Percentiles rank a stretch among this genome's conserved stretches.
These are phyloP conservation scores for Mugil cephalus DNA, from an alignment of 2,113 vertebrate genomes.

Conservation along the genomic window DNA sequence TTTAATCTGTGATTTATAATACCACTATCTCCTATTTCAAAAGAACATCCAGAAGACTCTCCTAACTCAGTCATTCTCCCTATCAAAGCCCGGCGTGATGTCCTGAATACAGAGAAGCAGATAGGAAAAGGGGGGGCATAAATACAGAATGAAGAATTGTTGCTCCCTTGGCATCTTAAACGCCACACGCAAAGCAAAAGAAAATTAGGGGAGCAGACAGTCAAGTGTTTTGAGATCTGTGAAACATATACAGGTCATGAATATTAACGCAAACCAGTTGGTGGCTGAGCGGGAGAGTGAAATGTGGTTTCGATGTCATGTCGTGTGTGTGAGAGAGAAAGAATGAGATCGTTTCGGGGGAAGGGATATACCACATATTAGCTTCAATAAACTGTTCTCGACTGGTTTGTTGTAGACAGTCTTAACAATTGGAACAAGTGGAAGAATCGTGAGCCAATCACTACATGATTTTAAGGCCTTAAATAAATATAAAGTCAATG, in stretches of 20 bases:
- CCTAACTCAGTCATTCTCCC: conserved; percentile 35
- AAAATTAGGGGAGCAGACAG: conserved; percentile 70
- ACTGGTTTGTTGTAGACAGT: conserved; percentile 56
- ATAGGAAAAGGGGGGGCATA: conserved; percentile 29
- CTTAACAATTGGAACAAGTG: conserved; percentile 39
- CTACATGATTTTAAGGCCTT: conserved; percentile 19
- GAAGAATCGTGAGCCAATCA: conserved; percentile 55
- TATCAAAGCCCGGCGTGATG: conserved; percentile 50
- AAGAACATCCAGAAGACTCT: conserved; percentile 38
- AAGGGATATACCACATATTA: conserved; percentile 68
- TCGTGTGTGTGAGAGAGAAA: conserved; percentile 15
- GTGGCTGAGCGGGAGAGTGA: conserved; percentile 39
- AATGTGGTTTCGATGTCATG: conserved; percentile 60
- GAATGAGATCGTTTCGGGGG: conserved; percentile 14
- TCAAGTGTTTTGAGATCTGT: conserved; percentile 72
- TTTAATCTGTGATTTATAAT: conserved; percentile 63
- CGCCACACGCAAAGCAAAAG: conserved; percentile 30
- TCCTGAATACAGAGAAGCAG: conserved; percentile 55
- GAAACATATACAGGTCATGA: conserved; percentile 75
- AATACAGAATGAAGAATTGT: conserved; percentile 61
- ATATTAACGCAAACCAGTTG: conserved; percentile 73
- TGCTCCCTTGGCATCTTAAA: conserved; percentile 39
- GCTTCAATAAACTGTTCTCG: conserved; percentile 69
- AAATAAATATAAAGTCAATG: too few relatives aligned
- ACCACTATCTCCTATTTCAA: conserved; percentile 35